phyloP scores from a whole-genome alignment of 2,113 vertebrate genomes.

The Lamprotornis superbus region DNA sequence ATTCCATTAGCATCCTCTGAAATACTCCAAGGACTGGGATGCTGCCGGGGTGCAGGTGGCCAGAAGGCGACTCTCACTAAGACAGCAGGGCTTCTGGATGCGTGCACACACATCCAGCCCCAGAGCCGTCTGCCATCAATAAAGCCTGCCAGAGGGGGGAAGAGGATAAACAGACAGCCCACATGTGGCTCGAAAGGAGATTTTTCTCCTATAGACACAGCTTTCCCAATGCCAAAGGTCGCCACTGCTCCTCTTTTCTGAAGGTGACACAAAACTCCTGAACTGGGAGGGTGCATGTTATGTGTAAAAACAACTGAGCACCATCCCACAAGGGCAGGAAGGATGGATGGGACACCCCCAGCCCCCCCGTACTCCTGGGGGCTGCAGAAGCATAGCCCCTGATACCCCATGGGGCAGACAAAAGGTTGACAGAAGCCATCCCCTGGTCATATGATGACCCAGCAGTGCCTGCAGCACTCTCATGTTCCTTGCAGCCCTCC shows the following conservation, averaged over 20 bases:
- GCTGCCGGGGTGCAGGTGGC: neutral
- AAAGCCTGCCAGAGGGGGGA: neutral
- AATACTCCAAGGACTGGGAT: neutral
- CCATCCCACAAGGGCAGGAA: neutral
- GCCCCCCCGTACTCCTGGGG: neutral
- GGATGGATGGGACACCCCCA: neutral
- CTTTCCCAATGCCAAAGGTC: neutral
- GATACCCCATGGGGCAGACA: neutral
- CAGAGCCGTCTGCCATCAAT: neutral
- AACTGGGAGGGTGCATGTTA: fast-evolving
- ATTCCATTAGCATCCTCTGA: constrained; percentile 11
- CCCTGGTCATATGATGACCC: neutral
- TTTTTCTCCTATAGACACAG: neutral
- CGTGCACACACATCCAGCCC: neutral
- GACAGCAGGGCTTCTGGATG: neutral
- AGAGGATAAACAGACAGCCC: neutral
- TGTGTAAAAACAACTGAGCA: neutral
- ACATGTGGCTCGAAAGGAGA: neutral
- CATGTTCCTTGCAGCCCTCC: neutral
- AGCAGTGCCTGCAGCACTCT: neutral
- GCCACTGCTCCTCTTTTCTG: neutral
- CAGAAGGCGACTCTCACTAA: neutral
- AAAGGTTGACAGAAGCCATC: neutral
- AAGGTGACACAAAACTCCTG: neutral
- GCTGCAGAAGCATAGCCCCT: neutral